Base-by-base conservation (phyloP, 1,140 invertebrate species). In the Bombus huntii region DNA sequence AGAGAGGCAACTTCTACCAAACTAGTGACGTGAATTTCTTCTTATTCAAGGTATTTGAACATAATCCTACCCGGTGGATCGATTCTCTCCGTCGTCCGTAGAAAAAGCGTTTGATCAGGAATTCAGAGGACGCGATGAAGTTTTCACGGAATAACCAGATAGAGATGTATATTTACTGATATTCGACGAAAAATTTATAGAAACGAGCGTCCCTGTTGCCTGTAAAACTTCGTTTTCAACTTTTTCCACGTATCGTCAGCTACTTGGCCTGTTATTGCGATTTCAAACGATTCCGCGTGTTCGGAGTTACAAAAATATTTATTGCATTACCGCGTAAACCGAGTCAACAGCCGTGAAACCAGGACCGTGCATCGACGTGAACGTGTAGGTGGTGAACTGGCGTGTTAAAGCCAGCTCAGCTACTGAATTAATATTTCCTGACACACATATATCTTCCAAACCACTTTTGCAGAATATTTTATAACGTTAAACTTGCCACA, bases 31-130 rank as follows among this genome's bases (percentile, higher is more conserved):
- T n/a, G 37, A 42, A 88, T 89, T 88, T 73, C 78, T 88, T 75
- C 53, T 71, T 82, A 81, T 85, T 85, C 37, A n/a, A 37, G 70
- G 78, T 73, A 81, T 74, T 85, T 68, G 78, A 74, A 59, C 72
- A 70, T 75, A 78, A 80, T 86, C 87, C 65, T 65, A 75, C 59
- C 72, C 62, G 68, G 22, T 71, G 75, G 87, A 86, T 89, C 88
- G 87, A 89, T 89, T 22, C 6, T 82, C 18, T 82, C 10, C 57
- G n/a, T 28, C 31, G 57, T 12, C 34, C 37, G 70, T 25, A n/a
- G 39, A 34, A 44, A 86, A 86, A 80, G 65, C 80, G 53, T 83
- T 88, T 70, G 87, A 88, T 89, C 77, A 78, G 70, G 76, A 89
- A 89, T 89, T 80, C 88, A 88, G 77, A 73, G 25, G 22, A 34